These are phyloP conservation scores for Mizuhopecten yessoensis DNA, from an alignment of 1,140 invertebrate species.

Conservation along the genomic window DNA sequence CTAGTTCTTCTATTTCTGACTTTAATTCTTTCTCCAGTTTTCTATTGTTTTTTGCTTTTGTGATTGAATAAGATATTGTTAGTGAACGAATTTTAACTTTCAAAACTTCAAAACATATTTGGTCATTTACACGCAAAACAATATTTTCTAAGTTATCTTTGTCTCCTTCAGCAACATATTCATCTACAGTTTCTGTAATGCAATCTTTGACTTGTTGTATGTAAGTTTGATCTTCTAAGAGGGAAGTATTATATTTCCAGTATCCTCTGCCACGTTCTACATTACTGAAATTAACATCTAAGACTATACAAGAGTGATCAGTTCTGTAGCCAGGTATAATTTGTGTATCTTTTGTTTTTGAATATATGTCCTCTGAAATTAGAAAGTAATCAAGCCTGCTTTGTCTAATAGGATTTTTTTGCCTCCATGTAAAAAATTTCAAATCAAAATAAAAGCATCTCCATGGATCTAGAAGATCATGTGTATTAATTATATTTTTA, in stretches of 20 bases:
- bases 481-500: no score
- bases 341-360: background rate
- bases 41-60: constrained; percentile 29
- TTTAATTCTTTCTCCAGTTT: constrained; percentile 7
- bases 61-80: constrained; percentile 10
- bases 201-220: constrained; percentile 32
- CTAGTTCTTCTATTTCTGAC: background rate
- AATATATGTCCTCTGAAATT: no score
- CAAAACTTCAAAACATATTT: constrained; percentile 42
- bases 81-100: constrained; percentile 46
- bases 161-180: background rate
- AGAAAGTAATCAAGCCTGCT: no score
- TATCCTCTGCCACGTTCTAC: constrained; percentile 10
- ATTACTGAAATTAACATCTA: background rate
- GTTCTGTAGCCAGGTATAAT: constrained; percentile 46
- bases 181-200: background rate
- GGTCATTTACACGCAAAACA: constrained; percentile 40
- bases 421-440: no score
- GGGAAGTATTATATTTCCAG: constrained; percentile 21
- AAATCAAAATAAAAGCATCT: no score
- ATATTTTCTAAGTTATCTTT: background rate
- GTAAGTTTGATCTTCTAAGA: constrained; percentile 25
- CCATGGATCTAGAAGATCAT: no score
- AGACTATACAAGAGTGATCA: background rate
- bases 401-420: no score